Evolutionary conservation across 2,888 invertebrate species (phyloP), one percentile per base, ranked within the genome.

Genomic region (Bedellia somnulentella): DNA sequence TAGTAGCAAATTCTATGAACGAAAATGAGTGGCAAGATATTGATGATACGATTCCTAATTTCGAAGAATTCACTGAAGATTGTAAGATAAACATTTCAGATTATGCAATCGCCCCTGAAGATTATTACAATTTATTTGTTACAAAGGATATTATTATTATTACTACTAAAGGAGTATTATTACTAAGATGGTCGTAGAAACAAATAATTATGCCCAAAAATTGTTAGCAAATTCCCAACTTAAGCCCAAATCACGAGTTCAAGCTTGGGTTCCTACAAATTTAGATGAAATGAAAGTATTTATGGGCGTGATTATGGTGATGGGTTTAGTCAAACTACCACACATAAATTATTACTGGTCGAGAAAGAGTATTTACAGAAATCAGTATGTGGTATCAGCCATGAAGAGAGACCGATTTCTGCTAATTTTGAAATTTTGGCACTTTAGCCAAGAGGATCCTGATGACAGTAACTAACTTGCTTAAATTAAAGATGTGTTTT

Each of bases 381-480:
- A 42, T 26, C 27, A 35, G 23, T 44, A 45, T 42, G 35, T 46
- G 14, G 24, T 37, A 22, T 39, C 40, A 13, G 24, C 46, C 11
- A 46, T 47, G 42, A 27, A 40, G 28, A 34, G 47, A 15, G 48
- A 49, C 34, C 26, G 47, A 5, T 52, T 50, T 30, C 46, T 45
- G 29, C 32, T 47, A 11, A 23, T 49, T 6, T 36, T 47, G 13
- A 42, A 39, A 33, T 45, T 48, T 39, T 5, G 49, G 13, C 49
- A 52, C 39, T 52, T 54, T 37, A 44, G 44, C 11, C 30, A 46
- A 25, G 33, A 46, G 29, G 45, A 49, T 28, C 41, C 47, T 23
- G 35, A 47, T 30, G 41, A 39, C 28, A 36, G 39, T 9, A 41
- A 49, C 31, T 37, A 48, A 21, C 34, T 50, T 16, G 41, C 42